Base-by-base conservation (phyloP, 2,888 invertebrate species). In the Caenorhabditis macrosperma region DNA sequence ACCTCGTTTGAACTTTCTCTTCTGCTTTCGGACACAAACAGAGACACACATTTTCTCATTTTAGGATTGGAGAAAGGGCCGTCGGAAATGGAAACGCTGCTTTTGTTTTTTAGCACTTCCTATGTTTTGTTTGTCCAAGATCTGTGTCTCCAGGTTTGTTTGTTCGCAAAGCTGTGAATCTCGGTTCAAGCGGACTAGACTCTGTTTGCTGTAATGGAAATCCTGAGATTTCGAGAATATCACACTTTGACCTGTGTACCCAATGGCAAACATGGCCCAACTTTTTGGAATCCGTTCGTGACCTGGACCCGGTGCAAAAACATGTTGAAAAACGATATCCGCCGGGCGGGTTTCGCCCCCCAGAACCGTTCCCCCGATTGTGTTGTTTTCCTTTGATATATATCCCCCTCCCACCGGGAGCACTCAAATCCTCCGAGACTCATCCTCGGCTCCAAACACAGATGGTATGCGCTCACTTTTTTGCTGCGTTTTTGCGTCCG, bases 381-480 rank as follows among this genome's bases (percentile, higher is more conserved):
- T 26, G 22, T 48, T 48, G 48, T 48, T 26, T 22, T 48, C 33
- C 48, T 30, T 46, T 61, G 61, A 61, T 61, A 41, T 48, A 48
- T 68, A 52, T n/a, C n/a, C n/a, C n/a, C n/a, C n/a, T n/a, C n/a
- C n/a, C n/a, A n/a, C 52, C 71, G 54, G 63, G 38, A 33, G 26
- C 71, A 20, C 61, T 52, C 41, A 44, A 44, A 69, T 59, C 67
- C 24, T 44, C 44, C 44, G 17, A 3, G 1, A n/a, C 3, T 20
- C 9, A 26, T 52, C 52, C 52, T 24, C 59, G 15, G 28, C 35
- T 38, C 52, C 48, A 68, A 68, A 60, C 68, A 59, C 68, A 68
- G 50, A 68, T 68, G 59, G 69, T 50, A 52, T 67, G 68, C 57
- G 35, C 69, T 69, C 60, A 41, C 10, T 60, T 69, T 60, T 72